Conservation (phyloP, 2,113 vertebrate genomes). For the Gracilinanus agilis region DNA sequence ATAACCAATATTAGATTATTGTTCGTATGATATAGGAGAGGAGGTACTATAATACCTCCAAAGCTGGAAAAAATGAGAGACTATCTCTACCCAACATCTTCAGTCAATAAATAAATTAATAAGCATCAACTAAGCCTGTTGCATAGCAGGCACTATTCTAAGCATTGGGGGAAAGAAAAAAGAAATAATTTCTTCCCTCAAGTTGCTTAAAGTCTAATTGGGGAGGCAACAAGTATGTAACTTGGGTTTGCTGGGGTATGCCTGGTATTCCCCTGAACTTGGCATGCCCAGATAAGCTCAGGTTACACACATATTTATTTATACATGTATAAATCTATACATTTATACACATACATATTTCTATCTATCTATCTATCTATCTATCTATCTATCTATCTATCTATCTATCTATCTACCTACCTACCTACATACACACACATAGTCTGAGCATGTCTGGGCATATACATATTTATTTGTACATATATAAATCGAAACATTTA, state of each 20-base stretch:
- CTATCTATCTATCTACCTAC: too few species aligned
- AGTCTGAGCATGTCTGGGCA: too few species aligned
- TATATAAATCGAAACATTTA: too few species aligned
- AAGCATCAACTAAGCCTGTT: not conserved
- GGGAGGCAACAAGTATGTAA: not conserved
- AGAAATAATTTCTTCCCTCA: too few species aligned
- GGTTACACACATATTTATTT: not conserved
- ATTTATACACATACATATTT: too few species aligned
- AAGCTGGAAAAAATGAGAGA: not conserved
- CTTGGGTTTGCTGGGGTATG: not conserved
- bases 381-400: too few species aligned
- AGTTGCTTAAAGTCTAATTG: not conserved
- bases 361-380: too few species aligned
- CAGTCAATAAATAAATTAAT: not conserved
- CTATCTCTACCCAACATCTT: not conserved
- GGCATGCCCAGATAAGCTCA: not conserved
- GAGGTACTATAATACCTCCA: not conserved
- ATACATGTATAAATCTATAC: too few species aligned
- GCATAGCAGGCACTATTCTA: not conserved
- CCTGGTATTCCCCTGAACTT: not conserved
- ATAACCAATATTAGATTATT: not conserved
- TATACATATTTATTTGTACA: too few species aligned
- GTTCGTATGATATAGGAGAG: not conserved
- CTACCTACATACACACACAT: too few species aligned
- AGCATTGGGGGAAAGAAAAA: not conserved